Base-by-base conservation (phyloP, 2,888 invertebrate genomes). In the Leptinotarsa juncta region DNA sequence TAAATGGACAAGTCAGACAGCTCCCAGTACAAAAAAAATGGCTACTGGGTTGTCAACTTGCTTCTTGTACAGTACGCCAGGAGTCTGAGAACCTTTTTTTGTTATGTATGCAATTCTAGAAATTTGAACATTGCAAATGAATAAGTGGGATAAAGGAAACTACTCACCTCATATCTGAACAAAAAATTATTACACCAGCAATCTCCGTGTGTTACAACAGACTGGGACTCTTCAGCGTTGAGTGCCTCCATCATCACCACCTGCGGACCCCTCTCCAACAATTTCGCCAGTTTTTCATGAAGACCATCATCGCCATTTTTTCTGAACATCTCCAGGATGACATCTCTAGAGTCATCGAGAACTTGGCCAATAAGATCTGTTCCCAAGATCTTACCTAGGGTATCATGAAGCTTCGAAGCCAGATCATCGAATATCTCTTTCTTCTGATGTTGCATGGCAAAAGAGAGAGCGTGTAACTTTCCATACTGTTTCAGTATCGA, bases 101-200 rank as follows among this genome's bases (percentile, higher is more conserved):
- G 26, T 26, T 32, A 32, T 7, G 32, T 32, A 32, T 32, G 7
- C 32, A 32, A 7, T 32, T 32, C 32, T 7, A 32, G 5, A 7
- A 32, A 32, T 32, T 7, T 32, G 53, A 42, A 65, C 20, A 66
- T 15, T 16, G 15, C 50, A 32, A 32, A 32, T 7, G 7, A 32
- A 1, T 49, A 16, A 68, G 20, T 10, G 7, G 12, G 1, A 14
- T 26, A 3, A 26, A 16, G 10, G 14, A 14, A 53, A 78, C 15
- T 23, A 57, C 80, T 78, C 78, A 84, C 84, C 68, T 79, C 72
- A 77, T 84, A 83, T 75, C 81, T 77, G 75, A 83, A 85, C 79
- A 85, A 77, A 75, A 85, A 82, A 70, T 85, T 85, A 67, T 84
- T 84, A 60, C 76, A 82, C 85, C 85, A 85, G 75, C 83, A 82